phyloP scores from a whole-genome alignment of 1,140 invertebrate species.

The Pteromalus puparum region DNA sequence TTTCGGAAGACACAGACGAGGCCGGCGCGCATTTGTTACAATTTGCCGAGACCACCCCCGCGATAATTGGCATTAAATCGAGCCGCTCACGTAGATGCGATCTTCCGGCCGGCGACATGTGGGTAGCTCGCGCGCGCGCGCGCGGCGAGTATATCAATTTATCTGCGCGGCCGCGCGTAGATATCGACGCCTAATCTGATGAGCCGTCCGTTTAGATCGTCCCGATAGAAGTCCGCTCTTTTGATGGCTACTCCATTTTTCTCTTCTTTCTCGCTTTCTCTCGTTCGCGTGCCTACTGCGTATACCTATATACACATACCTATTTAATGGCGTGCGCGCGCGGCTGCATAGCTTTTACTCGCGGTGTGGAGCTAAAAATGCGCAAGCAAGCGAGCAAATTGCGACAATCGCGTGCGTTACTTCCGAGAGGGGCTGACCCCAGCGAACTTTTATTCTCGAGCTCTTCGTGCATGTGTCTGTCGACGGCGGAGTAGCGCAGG shows the following conservation, averaged over 20 bases:
- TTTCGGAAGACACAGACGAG: slow-evolving; percentile 17
- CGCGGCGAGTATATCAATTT: slow-evolving; percentile 54
- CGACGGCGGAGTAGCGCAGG: background rate
- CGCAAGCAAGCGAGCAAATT: background rate
- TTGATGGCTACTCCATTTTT: background rate
- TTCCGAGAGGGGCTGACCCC: slow-evolving; percentile 21
- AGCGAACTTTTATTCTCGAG: slow-evolving; percentile 3
- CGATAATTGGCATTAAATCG: slow-evolving; percentile 65
- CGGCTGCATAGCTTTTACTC: background rate
- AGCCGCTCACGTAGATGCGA: slow-evolving; percentile 55
- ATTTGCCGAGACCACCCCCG: slow-evolving; percentile 59
- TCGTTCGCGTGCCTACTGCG: background rate
- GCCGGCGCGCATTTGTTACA: slow-evolving; percentile 55
- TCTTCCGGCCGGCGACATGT: slow-evolving; percentile 46
- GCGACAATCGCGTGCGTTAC: slow-evolving; percentile 43
- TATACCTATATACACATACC: background rate
- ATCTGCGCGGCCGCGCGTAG: slow-evolving; percentile 44
- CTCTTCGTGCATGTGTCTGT: background rate
- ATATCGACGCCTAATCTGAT: slow-evolving; percentile 56
- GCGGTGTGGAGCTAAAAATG: background rate
- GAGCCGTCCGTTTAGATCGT: slow-evolving; percentile 56
- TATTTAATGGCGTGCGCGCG: slow-evolving; percentile 7
- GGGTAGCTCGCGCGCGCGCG: background rate
- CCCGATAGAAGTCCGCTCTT: slow-evolving; percentile 48
- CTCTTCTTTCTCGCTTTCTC: background rate